Percentiles rank a stretch among this genome's conserved stretches.
phyloP scores from a whole-genome alignment of 1,140 invertebrate species.

The Ceratosolen solmsi region DNA sequence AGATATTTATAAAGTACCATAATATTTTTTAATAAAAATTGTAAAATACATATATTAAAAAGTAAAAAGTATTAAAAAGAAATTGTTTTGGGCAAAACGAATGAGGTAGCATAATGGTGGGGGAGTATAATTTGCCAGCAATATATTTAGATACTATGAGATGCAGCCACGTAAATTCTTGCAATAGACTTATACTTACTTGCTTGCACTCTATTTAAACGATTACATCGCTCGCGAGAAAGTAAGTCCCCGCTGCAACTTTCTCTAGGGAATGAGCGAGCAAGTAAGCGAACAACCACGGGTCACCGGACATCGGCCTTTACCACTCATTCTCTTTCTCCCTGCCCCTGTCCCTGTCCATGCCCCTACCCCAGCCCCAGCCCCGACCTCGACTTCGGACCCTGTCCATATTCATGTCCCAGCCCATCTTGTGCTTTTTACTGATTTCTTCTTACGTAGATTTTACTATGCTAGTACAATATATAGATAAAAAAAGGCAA shows the following conservation, averaged over 20 bases:
- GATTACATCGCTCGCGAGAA: conserved; percentile 71
- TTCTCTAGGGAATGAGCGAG: conserved; percentile 69
- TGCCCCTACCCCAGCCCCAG: conserved; percentile 21
- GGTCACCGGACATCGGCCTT: conserved; percentile 72
- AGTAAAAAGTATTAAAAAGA: no score
- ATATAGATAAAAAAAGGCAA: background rate
- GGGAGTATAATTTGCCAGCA: conserved; percentile 44
- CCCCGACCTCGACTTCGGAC: background rate
- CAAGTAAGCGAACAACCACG: conserved; percentile 56
- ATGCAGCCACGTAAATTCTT: background rate
- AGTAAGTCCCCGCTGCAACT: conserved; percentile 67
- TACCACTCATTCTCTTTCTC: conserved; percentile 44
- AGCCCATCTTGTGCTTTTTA: background rate
- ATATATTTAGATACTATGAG: background rate
- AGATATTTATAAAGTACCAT: no score
- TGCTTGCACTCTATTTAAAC: conserved; percentile 57
- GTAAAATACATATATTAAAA: no score
- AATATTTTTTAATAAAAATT: no score
- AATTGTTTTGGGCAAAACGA: no score
- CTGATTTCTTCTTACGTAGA: background rate
- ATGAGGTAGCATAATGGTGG: no score
- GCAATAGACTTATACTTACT: conserved; percentile 46
- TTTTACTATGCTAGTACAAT: background rate
- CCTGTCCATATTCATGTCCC: conserved; percentile 8
- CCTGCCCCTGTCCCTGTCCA: background rate